Base-by-base conservation (phyloP, 35 echinoderm and acorn worm species). In the Strongylocentrotus purpuratus region DNA sequence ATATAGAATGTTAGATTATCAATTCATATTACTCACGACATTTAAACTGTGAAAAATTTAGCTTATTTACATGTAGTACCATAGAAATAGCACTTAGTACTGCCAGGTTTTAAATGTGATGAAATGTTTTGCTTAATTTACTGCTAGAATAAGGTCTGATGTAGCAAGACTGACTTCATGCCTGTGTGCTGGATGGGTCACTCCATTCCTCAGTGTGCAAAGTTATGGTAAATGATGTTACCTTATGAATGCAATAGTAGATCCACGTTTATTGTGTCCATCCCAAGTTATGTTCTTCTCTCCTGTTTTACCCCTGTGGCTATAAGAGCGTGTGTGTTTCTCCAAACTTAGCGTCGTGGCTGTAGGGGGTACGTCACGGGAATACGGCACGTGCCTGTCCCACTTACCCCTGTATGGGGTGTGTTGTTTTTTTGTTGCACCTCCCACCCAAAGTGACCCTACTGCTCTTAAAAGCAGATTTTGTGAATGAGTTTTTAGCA, bases 191-290 rank as follows among this genome's bases (percentile, higher is more conserved):
- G 10, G 50, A 2, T 55, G 9, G 50, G 50, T 55, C 8, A 14
- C 50, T 55, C 10, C 50, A 55, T 55, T 55, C 50, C 9, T 1
- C 50, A 55, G 50, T 78, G 61, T 70, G 65, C 20, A 18, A 78
- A 78, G 65, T 78, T 78, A 78, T 78, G 65, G 65, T 78, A 78
- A 78, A 78, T 78, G 65, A 78, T 78, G 65, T 78, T 78, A 78
- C 20, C 22, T 15, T 78, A 78, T 78, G 65, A 78, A 78, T 78
- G 65, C 65, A 28, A 78, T 78, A 78, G 65, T 78, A 78, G 65
- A 78, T 78, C 65, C 65, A 10, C 11, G 50, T 9, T 55, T 55
- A 55, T 55, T 78, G 22, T 78, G 22, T 78, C 22, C 65, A 22
- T 28, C 50, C 50, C 50, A 55, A 55, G 50, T 55, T 55, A 55